Conservation (phyloP, 37 sponge, comb jelly and placozoan genomes). For the Ephydatia muelleri region DNA sequence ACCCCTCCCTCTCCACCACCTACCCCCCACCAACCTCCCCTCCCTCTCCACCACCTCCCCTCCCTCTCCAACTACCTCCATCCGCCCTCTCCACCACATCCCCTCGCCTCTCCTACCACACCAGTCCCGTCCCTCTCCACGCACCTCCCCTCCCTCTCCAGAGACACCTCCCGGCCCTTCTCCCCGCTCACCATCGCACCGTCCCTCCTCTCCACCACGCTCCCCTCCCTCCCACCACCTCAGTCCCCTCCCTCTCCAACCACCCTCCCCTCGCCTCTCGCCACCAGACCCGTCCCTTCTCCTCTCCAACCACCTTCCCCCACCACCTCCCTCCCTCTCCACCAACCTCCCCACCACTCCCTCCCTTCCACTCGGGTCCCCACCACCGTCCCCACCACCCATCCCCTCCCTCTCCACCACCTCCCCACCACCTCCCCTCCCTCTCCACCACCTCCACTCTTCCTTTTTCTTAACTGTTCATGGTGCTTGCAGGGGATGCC, state of each 20-base stretch:
- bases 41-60: neutral
- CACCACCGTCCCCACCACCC: no score
- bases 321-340: neutral
- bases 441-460: neutral
- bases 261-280: neutral
- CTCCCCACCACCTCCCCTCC: neutral
- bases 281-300: no score
- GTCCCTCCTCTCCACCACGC: neutral
- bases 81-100: neutral
- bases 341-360: neutral
- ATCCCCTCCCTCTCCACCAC: no score
- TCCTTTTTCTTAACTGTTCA: neutral
- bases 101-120: no score
- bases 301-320: neutral
- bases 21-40: neutral
- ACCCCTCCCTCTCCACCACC: neutral
- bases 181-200: no score
- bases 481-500: conserved; percentile 56
- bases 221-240: neutral
- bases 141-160: no score
- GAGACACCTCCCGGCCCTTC: no score
- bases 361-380: no score
- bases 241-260: neutral
- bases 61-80: neutral
- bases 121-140: no score